phyloP scores from a whole-genome alignment of 2,888 invertebrate species.

The Phasia obesa region DNA sequence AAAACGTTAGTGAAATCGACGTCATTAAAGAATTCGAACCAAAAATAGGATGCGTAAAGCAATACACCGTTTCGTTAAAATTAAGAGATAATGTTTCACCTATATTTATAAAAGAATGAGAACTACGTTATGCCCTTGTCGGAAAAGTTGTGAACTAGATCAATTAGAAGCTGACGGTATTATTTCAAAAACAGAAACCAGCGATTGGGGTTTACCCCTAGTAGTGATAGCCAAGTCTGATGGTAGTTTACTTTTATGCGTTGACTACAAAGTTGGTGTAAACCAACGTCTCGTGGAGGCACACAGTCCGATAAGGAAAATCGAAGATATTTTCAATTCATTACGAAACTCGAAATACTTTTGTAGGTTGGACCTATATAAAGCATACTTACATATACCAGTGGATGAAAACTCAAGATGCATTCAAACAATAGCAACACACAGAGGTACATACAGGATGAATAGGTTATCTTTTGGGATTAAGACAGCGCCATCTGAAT shows the following conservation, averaged over 20 bases:
- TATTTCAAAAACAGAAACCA: constrained; percentile 37
- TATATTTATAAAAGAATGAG: constrained; percentile 38
- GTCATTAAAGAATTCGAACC: no score
- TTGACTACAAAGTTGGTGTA: constrained; percentile 34
- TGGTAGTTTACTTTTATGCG: constrained; percentile 42
- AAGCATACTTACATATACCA: constrained; percentile 56
- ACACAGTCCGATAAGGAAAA: constrained; percentile 53
- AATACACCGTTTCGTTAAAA: constrained; percentile 36
- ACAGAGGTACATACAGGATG: constrained; percentile 5
- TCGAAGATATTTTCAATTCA: constrained; percentile 62
- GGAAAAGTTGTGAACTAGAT: constrained; percentile 49
- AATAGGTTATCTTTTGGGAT: constrained; percentile 35
- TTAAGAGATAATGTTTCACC: constrained; percentile 42
- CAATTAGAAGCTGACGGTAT: constrained; percentile 31
- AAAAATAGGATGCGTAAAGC: constrained; percentile 46
- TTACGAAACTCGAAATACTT: constrained; percentile 51
- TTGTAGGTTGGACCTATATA: constrained; percentile 54
- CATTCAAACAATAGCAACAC: no score
- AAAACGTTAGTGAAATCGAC: no score
- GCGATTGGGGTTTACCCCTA: constrained; percentile 1
- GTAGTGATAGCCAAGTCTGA: neutral
- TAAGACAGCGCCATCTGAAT: neutral
- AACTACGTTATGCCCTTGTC: constrained; percentile 42
- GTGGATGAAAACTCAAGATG: constrained; percentile 47
- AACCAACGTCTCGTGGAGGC: neutral